Percentiles rank a stretch among this genome's conserved stretches.
Evolutionary conservation across 2,888 invertebrate species (phyloP).

Genomic region (Protodeltote pygarga): DNA sequence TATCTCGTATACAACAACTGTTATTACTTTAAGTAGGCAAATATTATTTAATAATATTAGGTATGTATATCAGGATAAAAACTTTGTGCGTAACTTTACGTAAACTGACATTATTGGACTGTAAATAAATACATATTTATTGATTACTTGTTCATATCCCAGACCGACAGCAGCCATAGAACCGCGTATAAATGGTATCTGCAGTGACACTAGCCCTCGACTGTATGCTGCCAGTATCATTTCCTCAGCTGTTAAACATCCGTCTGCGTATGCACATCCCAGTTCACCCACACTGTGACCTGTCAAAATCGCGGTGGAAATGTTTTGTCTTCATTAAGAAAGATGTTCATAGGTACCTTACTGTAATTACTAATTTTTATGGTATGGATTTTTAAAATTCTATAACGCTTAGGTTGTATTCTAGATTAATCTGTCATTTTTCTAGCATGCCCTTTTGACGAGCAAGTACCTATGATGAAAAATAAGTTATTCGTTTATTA

Average conservation of each 20-base stretch:
- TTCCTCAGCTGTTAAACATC: constrained; percentile 93
- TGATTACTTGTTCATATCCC: constrained; percentile 77
- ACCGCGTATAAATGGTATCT: constrained; percentile 88
- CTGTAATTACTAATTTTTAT: not conserved
- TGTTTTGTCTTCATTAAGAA: too few species aligned
- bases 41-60: too few species aligned
- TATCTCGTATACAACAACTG: too few species aligned
- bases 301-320: too few species aligned
- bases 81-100: too few species aligned
- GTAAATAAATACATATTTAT: not conserved
- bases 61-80: too few species aligned
- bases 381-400: not conserved
- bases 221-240: constrained; percentile 93
- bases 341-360: too few species aligned
- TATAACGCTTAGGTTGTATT: not conserved
- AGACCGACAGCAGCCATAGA: constrained; percentile 95
- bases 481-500: too few species aligned
- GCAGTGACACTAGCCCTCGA: constrained; percentile 89
- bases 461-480: not conserved
- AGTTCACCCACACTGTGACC: constrained; percentile 91
- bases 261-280: constrained; percentile 96
- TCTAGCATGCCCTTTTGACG: not conserved
- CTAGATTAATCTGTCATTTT: not conserved
- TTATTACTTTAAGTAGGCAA: too few species aligned
- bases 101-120: too few species aligned